A percentile compares a stretch with the other conserved stretches of the same genome.
phyloP scores from a whole-genome alignment of 2,888 invertebrate species.

The Plebejus melissa region DNA sequence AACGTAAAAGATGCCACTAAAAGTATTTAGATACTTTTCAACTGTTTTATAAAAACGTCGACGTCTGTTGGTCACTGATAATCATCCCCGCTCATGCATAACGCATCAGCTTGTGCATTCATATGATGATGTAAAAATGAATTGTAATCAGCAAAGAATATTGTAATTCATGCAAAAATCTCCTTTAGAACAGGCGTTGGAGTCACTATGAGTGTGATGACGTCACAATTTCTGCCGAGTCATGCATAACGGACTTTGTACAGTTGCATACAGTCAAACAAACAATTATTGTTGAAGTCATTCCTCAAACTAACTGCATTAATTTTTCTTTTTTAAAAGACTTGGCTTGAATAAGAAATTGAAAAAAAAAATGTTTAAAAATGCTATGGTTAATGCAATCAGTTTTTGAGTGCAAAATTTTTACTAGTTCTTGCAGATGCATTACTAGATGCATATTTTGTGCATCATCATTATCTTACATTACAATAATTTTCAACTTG shows the following conservation, averaged over 20 bases:
- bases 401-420: slow-evolving; percentile 10
- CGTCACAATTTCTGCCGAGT: slow-evolving; percentile 38
- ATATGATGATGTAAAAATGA: slow-evolving; percentile 32
- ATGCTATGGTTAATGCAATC: neutral
- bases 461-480: slow-evolving; percentile 3
- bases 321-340: neutral
- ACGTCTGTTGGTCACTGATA: slow-evolving; percentile 33
- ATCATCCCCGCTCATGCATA: slow-evolving; percentile 35
- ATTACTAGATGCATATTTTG: slow-evolving; percentile 2
- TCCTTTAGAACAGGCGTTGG: slow-evolving; percentile 34
- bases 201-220: slow-evolving; percentile 35
- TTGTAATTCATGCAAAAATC: slow-evolving; percentile 35
- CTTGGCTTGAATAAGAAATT: neutral
- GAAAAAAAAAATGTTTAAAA: neutral
- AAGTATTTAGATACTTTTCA: slow-evolving; percentile 31
- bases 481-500: neutral
- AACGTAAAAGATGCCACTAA: slow-evolving; percentile 16
- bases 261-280: slow-evolving; percentile 9
- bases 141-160: slow-evolving; percentile 33
- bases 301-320: slow-evolving; percentile 20
- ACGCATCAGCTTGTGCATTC: slow-evolving; percentile 37
- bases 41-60: slow-evolving; percentile 31
- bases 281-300: slow-evolving; percentile 21
- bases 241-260: slow-evolving; percentile 36
- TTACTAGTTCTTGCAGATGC: slow-evolving; percentile 16